Evolutionary conservation across 2,888 invertebrate species (phyloP).

Genomic region (Didymodactylos carnosus): DNA sequence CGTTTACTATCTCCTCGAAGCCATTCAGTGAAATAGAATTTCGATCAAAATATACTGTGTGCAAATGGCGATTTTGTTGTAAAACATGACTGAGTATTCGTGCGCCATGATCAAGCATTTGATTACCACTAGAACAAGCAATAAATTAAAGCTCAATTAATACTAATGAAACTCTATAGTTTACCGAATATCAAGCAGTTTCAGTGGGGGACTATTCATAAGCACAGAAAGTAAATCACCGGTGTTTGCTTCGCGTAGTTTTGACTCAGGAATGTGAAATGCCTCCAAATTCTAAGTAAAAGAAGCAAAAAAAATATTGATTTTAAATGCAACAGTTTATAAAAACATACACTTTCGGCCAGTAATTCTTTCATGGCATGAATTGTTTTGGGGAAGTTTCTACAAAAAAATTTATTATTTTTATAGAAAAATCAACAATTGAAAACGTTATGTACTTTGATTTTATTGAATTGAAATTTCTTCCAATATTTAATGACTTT

Average conservation of each 20-base stretch:
- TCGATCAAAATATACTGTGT: conserved; percentile 64
- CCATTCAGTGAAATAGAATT: conserved; percentile 72
- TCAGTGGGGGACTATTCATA: conserved; percentile 58
- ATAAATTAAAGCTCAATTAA: too few species aligned
- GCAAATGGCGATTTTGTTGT: conserved; percentile 72
- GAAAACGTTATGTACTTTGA: background rate
- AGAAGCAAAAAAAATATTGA: too few species aligned
- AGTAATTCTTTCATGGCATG: background rate
- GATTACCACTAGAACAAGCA: conserved; percentile 28
- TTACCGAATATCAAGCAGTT: conserved; percentile 44
- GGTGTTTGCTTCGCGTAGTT: background rate
- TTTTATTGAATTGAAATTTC: background rate
- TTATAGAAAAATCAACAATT: background rate
- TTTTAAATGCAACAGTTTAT: background rate
- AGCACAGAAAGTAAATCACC: conserved; percentile 39
- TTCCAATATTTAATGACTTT: background rate
- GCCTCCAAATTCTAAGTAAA: background rate
- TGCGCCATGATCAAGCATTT: conserved; percentile 68
- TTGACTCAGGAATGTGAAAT: background rate
- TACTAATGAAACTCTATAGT: too few species aligned
- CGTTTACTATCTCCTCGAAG: conserved; percentile 69
- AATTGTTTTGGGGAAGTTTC: background rate
- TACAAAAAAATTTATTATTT: background rate
- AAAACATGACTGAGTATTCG: conserved; percentile 75
- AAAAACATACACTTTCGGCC: background rate